These are phyloP conservation scores for Mormyrus proboscirostris DNA, from an alignment of 2,797 vertebrate species.

Conservation along the genomic window DNA sequence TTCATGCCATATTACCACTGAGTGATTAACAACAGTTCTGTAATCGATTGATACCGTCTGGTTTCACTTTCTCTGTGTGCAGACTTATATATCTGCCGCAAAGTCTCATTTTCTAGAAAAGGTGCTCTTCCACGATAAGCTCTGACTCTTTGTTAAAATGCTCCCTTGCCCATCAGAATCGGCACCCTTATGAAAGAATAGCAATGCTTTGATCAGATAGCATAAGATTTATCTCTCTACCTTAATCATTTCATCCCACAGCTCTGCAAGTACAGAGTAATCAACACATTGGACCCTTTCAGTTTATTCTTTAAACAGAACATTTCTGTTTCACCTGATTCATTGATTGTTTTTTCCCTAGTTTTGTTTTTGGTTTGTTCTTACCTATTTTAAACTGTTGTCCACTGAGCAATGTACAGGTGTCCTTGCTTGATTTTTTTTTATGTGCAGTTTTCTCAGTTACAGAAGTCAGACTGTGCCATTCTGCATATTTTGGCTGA, in stretches of 20 bases:
- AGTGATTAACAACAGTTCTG: conserved; percentile 30
- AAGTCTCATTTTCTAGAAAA: neutral
- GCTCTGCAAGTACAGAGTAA: neutral
- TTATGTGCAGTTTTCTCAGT: neutral
- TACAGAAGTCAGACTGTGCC: neutral
- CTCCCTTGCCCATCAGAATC: neutral
- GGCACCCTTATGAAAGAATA: neutral
- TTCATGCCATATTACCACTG: conserved; percentile 23
- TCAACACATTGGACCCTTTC: neutral
- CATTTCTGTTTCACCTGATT: neutral
- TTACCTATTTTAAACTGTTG: neutral
- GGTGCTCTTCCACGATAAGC: neutral
- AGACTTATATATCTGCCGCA: neutral
- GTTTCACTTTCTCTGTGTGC: conserved; percentile 8
- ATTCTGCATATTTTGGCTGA: neutral
- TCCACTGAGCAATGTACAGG: neutral
- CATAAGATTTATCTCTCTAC: neutral
- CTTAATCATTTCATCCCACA: neutral
- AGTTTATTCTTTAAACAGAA: neutral
- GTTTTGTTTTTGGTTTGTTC: neutral
- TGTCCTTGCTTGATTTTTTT: neutral
- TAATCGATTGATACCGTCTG: conserved; percentile 18
- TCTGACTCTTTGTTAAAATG: neutral
- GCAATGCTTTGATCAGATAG: neutral
- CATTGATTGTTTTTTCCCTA: neutral